Conservation (phyloP, 1,140 invertebrate species). For the Drosophila repletoides region DNA sequence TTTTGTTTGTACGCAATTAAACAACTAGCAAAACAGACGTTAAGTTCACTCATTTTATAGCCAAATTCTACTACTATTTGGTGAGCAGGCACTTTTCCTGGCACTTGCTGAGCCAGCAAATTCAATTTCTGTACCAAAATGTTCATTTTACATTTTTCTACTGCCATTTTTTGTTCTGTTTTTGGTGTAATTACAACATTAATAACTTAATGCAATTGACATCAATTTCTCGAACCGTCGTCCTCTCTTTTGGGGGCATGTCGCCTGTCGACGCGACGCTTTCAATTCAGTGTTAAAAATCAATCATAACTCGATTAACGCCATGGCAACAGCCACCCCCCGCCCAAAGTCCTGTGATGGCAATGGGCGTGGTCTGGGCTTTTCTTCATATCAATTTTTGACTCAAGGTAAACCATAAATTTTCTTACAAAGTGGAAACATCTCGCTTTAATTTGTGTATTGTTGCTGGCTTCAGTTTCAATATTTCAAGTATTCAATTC, state of each 20-base stretch:
- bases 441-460: no score
- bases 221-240: constrained; percentile 52
- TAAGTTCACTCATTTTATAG: no score
- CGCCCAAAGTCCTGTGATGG: constrained; percentile 6
- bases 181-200: constrained; percentile 65
- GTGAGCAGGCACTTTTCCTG: no score
- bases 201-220: constrained; percentile 76
- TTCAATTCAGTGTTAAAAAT: constrained; percentile 52
- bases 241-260: background rate
- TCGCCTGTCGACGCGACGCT: constrained; percentile 6
- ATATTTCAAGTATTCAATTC: no score
- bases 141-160: constrained; percentile 67
- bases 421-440: no score
- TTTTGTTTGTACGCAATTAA: constrained; percentile 25
- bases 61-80: no score
- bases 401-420: no score
- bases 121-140: constrained; percentile 58
- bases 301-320: constrained; percentile 73
- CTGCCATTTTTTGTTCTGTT: no score
- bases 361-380: background rate
- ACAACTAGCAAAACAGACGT: background rate
- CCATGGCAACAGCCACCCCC: constrained; percentile 24
- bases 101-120: constrained; percentile 45
- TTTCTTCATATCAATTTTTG: no score
- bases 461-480: no score